Conservation (phyloP, 2,888 invertebrate genomes). For the Malacosoma neustria region DNA sequence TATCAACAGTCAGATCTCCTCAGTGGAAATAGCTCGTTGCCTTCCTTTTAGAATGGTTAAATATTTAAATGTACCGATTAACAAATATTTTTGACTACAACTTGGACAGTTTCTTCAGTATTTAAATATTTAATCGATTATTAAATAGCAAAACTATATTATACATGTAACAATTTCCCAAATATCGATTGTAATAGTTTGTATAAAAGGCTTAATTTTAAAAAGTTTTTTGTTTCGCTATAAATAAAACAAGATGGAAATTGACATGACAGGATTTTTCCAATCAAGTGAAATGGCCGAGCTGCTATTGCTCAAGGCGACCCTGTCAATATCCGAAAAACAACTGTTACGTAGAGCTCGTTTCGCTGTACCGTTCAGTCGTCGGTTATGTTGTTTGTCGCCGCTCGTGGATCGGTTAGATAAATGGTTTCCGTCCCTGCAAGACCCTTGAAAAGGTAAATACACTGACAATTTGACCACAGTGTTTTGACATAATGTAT, state of each 20-base stretch:
- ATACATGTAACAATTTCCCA: no score
- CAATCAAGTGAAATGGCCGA: neutral
- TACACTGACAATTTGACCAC: neutral
- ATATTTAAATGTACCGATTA: no score
- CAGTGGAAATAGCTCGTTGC: slow-evolving; percentile 9
- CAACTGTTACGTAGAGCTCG: no score
- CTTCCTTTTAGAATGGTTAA: no score
- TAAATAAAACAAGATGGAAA: neutral
- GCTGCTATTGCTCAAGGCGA: neutral
- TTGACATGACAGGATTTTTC: neutral
- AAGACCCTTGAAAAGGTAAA: neutral
- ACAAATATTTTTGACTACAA: no score
- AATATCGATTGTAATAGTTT: no score
- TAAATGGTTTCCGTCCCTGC: neutral
- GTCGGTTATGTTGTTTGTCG: neutral
- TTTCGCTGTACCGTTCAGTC: neutral
- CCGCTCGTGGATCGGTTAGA: neutral
- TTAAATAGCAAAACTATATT: no score
- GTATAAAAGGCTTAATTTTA: no score
- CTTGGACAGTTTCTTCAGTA: no score
- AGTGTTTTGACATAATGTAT: neutral
- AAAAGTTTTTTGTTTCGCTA: neutral
- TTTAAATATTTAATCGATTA: no score
- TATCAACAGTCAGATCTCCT: slow-evolving; percentile 7
- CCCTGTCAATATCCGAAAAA: neutral